Base-by-base conservation (phyloP, 1,140 invertebrate species). In the Listronotus bonariensis region DNA sequence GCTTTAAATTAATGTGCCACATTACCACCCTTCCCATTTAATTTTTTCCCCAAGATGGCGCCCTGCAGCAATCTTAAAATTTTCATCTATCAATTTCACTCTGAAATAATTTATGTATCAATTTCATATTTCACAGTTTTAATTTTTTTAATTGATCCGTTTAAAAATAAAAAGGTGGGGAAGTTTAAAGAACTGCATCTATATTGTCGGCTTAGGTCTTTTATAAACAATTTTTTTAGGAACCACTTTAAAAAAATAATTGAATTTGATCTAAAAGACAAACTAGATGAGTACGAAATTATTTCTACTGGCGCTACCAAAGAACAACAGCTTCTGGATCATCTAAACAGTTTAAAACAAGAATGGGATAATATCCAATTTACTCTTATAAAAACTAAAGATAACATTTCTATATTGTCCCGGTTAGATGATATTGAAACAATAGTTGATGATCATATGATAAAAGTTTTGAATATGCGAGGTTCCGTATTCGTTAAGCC, bases 401-500 rank as follows among this genome's bases (percentile, higher is more conserved):
- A 94, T 70, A 87, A 87, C 3, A 87, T 91, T 3, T 80, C 81
- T n/a, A 66, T 95, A 73, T 80, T 96, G 7, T 86, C 85, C 11
- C 86, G 87, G 41, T 79, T 95, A 20, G 91, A 95, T 76, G 91
- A 94, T 69, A 88, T 95, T 70, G 89, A 93, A 79, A 84, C 88
- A 18, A 72, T 94, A 18, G 79, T 95, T 12, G 92, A 95, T 78
- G 92, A 95, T 74, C 93, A 96, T 72, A 88, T 93, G 46, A 85
- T 94, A 1, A 92, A 92, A 79, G 90, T 92, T 15, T 85, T 93
- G 71, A 87, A 87, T 1, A 95, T 96, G 89, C 83, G 91, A 70
- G 90, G 92, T 6, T 95, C 92, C 0, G 91, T 92, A 3, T 96
- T 93, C 78, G 92, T 95, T 32, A 92, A 93, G 78, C 93, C 93